A percentile compares a stretch with the other conserved stretches of the same genome.
phyloP scores from a whole-genome alignment of 2,113 vertebrate genomes.

The Patagioenas fasciata region DNA sequence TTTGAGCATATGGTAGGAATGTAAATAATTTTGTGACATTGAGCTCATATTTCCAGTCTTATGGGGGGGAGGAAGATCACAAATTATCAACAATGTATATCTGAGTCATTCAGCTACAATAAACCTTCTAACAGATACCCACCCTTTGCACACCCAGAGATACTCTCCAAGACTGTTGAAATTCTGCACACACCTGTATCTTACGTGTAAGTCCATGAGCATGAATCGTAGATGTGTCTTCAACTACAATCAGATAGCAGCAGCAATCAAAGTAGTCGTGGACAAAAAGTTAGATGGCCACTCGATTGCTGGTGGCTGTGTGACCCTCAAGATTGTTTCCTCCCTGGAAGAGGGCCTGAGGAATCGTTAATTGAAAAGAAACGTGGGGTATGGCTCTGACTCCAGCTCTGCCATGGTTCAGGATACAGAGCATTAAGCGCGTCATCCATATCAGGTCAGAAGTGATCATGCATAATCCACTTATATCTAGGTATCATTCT shows the following conservation, averaged over 20 bases:
- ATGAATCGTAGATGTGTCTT: neutral
- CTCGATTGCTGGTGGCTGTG: neutral
- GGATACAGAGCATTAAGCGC: neutral
- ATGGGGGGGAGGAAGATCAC: slow-evolving; percentile 9
- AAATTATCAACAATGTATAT: slow-evolving; percentile 32
- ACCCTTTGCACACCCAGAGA: slow-evolving; percentile 1
- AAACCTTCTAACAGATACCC: slow-evolving; percentile 18
- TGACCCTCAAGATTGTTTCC: neutral
- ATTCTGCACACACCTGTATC: neutral
- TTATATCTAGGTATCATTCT: slow-evolving; percentile 35
- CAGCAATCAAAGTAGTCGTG: neutral
- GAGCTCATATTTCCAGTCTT: slow-evolving; percentile 32
- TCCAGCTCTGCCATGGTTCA: neutral
- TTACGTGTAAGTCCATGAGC: neutral
- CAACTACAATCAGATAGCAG: neutral
- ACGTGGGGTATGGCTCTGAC: neutral
- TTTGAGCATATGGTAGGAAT: slow-evolving; percentile 24
- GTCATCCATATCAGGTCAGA: neutral
- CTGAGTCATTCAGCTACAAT: slow-evolving; percentile 47
- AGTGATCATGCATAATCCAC: neutral
- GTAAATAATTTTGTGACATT: slow-evolving; percentile 27
- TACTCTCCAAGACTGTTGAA: slow-evolving; percentile 15
- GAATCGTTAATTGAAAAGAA: neutral
- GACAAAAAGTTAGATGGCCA: neutral
- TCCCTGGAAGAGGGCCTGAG: neutral